Evolutionary conservation across 2,113 vertebrate genomes (phyloP).

Genomic region (Sinocyclocheilus rhinocerous): DNA sequence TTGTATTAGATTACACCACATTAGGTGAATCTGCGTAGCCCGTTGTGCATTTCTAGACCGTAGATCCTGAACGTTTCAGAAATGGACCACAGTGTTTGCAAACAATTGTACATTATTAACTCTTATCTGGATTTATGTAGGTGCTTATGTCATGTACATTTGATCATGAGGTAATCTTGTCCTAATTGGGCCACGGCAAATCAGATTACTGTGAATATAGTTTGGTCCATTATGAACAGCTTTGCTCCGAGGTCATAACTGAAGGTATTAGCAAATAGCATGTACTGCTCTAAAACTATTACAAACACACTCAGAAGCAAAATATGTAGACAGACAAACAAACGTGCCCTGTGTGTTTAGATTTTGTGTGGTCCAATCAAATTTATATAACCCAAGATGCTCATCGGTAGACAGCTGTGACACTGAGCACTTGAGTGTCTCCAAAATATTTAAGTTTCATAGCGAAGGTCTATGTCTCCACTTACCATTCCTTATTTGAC

Average conservation of each 20-base stretch:
- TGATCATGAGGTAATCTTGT: slow-evolving; percentile 4
- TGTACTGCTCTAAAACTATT: not conserved
- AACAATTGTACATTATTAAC: slow-evolving; percentile 19
- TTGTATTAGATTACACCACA: not conserved
- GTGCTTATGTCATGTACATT: not conserved
- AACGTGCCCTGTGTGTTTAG: not conserved
- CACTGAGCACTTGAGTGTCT: slow-evolving; percentile 38
- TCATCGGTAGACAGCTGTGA: slow-evolving; percentile 14
- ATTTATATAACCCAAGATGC: slow-evolving; percentile 22
- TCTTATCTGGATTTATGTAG: slow-evolving; percentile 14
- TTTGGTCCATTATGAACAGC: not conserved
- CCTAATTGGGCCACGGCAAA: not conserved
- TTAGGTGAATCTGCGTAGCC: not conserved
- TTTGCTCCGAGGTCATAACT: not conserved
- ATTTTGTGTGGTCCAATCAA: slow-evolving; percentile 27
- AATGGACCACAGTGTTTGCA: not conserved
- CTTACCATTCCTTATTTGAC: slow-evolving; percentile 15
- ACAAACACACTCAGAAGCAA: slow-evolving; percentile 22
- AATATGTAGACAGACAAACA: slow-evolving; percentile 25
- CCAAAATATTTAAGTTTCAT: slow-evolving; percentile 47
- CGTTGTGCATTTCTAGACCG: not conserved
- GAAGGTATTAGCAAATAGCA: slow-evolving; percentile 4
- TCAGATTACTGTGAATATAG: slow-evolving; percentile 31
- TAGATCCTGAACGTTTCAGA: not conserved
- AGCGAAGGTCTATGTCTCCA: not conserved